Base-by-base conservation (phyloP, 2,888 invertebrate species). In the Aleiodes alternator region DNA sequence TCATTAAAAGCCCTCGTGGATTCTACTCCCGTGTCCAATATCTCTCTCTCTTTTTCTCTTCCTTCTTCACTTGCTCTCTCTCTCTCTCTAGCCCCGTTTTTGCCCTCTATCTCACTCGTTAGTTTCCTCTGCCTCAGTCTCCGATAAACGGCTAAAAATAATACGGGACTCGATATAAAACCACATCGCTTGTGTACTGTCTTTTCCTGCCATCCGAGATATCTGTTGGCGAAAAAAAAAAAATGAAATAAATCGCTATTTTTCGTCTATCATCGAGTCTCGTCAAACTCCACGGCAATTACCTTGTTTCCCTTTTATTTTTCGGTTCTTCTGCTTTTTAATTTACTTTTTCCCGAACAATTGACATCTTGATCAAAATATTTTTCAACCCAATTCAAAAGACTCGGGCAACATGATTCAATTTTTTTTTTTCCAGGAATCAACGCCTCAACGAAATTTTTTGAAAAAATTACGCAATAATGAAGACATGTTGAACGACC, bases 121-220 rank as follows among this genome's bases (percentile, higher is more conserved):
- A 48, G 64, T 61, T 72, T 66, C 57, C 64, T 72, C 61, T 72
- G 38, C 57, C 57, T 57, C 66, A 70, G 34, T 43, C 48, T 23
- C 57, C 72, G 72, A 72, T 72, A 72, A 72, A 69, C 73, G 57
- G 69, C 73, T 76, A 76, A 76, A 76, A 76, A 76, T 73, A 76
- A 76, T 73, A 70, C 61, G 70, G 72, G 64, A 73, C 73, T 73
- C 72, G 73, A 73, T 76, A 76, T 64, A 73, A 69, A 53, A 71
- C 50, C 55, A 61, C 16, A 43, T 43, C 34, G 61, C 61, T 61
- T 34, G 50, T 57, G 29, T 43, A 9, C 43, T 23, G 69, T 70
- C 64, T 75, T 74, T 53, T 74, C 61, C 57, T 34, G 56, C 57
- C 50, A 70, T 61, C 56, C 68, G 48, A 34, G 16, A 68, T 64